These are phyloP conservation scores for Lanistes nyassanus DNA, from an alignment of 1,140 invertebrate genomes.

Conservation along the genomic window DNA sequence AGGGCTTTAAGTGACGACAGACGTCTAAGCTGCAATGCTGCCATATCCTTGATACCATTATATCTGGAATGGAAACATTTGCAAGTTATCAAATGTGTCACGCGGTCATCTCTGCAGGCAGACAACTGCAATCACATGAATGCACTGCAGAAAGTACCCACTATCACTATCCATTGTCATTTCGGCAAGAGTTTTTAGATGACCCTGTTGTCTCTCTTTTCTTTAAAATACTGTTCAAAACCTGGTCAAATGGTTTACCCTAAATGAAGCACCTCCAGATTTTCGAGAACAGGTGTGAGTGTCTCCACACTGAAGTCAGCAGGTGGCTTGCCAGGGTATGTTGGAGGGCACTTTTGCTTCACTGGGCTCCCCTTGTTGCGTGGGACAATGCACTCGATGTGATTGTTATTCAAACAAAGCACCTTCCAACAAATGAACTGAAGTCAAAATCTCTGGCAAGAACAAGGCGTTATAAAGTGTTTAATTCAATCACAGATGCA, in stretches of 20 bases:
- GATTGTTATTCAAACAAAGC: constrained; percentile 66
- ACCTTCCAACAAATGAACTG: constrained; percentile 44
- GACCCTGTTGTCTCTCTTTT: too few relatives aligned
- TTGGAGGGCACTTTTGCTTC: constrained; percentile 15
- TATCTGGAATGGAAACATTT: constrained; percentile 59
- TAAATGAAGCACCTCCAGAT: constrained; percentile 66
- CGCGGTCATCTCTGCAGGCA: too few relatives aligned
- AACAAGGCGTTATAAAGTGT: constrained; percentile 37
- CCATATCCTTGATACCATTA: constrained; percentile 65
- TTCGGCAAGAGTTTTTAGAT: too few relatives aligned
- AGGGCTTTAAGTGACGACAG: constrained; percentile 63
- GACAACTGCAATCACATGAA: too few relatives aligned
- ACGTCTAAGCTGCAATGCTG: constrained; percentile 56
- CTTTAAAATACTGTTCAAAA: too few relatives aligned
- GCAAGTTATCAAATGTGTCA: too few relatives aligned
- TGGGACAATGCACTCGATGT: constrained; percentile 64
- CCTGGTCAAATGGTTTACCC: constrained; percentile 42
- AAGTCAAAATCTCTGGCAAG: constrained; percentile 60
- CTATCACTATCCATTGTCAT: too few relatives aligned
- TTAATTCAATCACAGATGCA: too few relatives aligned
- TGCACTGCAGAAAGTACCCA: too few relatives aligned
- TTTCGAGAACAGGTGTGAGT: constrained; percentile 55
- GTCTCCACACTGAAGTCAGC: constrained; percentile 32
- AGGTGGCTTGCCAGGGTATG: constrained; percentile 17
- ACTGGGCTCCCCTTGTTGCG: constrained; percentile 23